Percentiles rank a stretch among this genome's conserved stretches.
These are phyloP conservation scores for Bembecia ichneumoniformis DNA, from an alignment of 2,888 invertebrate species.

Conservation along the genomic window DNA sequence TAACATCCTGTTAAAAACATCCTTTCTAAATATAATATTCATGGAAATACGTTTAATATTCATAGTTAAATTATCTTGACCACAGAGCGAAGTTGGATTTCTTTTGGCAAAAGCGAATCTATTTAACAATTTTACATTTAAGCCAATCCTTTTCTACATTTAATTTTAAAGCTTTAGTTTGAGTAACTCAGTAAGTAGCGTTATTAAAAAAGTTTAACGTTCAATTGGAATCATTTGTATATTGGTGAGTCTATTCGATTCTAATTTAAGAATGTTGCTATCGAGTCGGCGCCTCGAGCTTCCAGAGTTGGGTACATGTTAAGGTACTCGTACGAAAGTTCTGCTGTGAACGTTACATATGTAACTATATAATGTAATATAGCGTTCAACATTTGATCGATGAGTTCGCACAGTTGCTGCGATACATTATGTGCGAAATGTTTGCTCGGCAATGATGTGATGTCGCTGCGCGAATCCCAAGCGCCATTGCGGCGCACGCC, in stretches of 20 bases:
- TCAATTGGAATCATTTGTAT: not conserved
- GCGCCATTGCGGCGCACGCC: conserved; percentile 11
- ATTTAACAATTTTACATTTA: too few species aligned
- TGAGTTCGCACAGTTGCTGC: conserved; percentile 42
- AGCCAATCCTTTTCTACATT: too few species aligned
- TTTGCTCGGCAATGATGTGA: conserved; percentile 10
- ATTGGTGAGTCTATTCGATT: not conserved
- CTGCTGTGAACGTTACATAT: conserved; percentile 9
- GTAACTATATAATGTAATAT: conserved; percentile 16
- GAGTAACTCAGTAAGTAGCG: too few species aligned
- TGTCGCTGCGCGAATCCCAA: conserved; percentile 10
- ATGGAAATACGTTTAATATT: too few species aligned
- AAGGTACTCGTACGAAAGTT: conserved; percentile 15
- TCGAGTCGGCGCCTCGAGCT: not conserved
- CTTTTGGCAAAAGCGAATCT: too few species aligned
- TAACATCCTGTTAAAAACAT: too few species aligned
- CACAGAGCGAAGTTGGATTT: too few species aligned
- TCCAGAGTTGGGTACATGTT: conserved; percentile 8
- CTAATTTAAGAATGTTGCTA: not conserved
- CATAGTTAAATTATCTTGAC: too few species aligned
- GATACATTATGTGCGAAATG: conserved; percentile 38
- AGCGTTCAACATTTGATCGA: conserved; percentile 47
- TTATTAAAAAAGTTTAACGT: too few species aligned
- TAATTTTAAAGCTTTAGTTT: too few species aligned
- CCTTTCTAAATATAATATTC: too few species aligned